Evolutionary conservation across 2,888 invertebrate genomes (phyloP).

Genomic region (Scaeva pyrastri): DNA sequence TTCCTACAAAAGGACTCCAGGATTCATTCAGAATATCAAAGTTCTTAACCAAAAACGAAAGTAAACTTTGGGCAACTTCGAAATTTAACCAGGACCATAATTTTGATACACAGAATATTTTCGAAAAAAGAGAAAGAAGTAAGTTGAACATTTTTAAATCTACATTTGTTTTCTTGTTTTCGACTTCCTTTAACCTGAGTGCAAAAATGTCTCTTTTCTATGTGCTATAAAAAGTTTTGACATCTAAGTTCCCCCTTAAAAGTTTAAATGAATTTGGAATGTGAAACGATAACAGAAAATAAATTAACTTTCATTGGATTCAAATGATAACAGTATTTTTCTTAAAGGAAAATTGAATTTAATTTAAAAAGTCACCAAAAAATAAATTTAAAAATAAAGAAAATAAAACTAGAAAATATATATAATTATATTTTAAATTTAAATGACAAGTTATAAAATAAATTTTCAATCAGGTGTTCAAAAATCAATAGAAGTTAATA

Average conservation of each 20-base stretch:
- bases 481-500: too few species aligned
- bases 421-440: too few species aligned
- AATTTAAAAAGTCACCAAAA: too few species aligned
- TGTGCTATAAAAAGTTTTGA: conserved; percentile 3
- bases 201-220: too few species aligned
- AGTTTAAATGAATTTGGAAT: background rate
- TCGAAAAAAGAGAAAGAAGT: background rate
- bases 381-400: too few species aligned
- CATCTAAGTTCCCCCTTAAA: background rate
- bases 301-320: background rate
- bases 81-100: background rate
- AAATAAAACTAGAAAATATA: too few species aligned
- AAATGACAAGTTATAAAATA: too few species aligned
- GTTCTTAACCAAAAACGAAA: background rate
- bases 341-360: too few species aligned
- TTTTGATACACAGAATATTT: background rate
- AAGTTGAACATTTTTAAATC: background rate
- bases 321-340: background rate
- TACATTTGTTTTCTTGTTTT: background rate
- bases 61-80: background rate
- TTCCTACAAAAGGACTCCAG: background rate
- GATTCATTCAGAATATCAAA: background rate
- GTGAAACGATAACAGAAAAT: background rate
- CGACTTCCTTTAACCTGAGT: background rate
- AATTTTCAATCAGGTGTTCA: too few species aligned